Base-by-base conservation (phyloP, 64 coral and sea anemone genomes). In the Porites lutea region DNA sequence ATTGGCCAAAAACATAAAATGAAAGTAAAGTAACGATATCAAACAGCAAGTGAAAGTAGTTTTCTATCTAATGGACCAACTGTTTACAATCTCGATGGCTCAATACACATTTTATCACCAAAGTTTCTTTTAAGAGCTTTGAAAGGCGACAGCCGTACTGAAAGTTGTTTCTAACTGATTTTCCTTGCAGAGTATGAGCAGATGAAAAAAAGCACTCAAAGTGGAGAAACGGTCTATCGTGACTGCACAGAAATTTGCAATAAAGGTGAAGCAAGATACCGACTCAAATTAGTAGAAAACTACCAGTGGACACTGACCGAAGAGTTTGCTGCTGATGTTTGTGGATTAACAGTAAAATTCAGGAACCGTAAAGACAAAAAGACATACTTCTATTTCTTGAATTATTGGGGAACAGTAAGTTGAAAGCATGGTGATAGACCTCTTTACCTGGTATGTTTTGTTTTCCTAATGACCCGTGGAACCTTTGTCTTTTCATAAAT, bases 161-260 rank as follows among this genome's bases (percentile, higher is more conserved):
- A 57, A 57, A 57, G 7, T 57, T 7, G 27, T 37, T 67, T 67
- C 19, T 16, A 18, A 37, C 27, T 37, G 27, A 19, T 19, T 67
- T 67, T 13, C 64, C 44, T 14, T 48, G 3, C 44, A 75, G 73
- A 75, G 14, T 75, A 75, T 7, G 73, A 75, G 15, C 16, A 75
- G 48, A 18, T 75, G 12, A 43, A 21, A 16, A 75, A 51, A 18
- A 75, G 73, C 12, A 75, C 73, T 49, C 44, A 48, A 5, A 75
- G 46, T 48, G 73, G 73, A 16, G 73, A 75, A 13, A 75, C 73
- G 2, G 73, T 75, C 45, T 75, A 49, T 48, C 48, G 73, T 18
- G 73, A 75, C 73, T 49, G 73, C 14, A 75, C 73, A 48, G 16
- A 48, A 75, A 75, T 75, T 2, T 75, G 73, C 16, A 75, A 75